Percentiles rank a stretch among this genome's conserved stretches.
phyloP scores from a whole-genome alignment of 2,113 vertebrate species.

The Ammodytes dubius region DNA sequence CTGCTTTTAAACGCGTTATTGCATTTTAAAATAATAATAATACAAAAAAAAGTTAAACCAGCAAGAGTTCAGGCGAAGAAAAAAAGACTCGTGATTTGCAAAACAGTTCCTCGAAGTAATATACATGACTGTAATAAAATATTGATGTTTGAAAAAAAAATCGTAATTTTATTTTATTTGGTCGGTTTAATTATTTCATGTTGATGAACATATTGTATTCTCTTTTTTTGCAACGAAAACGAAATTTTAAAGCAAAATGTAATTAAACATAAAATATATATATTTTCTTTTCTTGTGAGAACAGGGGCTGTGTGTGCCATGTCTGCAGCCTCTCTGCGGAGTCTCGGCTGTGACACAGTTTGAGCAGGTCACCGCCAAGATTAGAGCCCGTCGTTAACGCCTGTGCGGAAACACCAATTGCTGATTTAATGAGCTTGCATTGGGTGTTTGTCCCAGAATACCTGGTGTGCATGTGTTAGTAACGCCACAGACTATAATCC shows the following conservation, averaged over 20 bases:
- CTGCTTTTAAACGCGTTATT: background rate
- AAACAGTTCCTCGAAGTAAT: background rate
- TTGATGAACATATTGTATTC: background rate
- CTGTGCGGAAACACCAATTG: slow-evolving; percentile 74
- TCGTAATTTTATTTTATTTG: background rate
- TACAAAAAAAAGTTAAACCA: background rate
- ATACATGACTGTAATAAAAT: background rate
- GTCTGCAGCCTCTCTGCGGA: slow-evolving; percentile 34
- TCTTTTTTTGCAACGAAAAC: background rate
- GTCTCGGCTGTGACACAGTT: slow-evolving; percentile 64
- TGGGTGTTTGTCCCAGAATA: slow-evolving; percentile 78
- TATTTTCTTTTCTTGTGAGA: too few species aligned
- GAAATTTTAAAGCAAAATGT: background rate
- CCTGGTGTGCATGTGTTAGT: slow-evolving; percentile 74
- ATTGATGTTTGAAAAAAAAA: background rate
- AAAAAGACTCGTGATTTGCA: background rate
- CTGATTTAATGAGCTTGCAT: slow-evolving; percentile 80
- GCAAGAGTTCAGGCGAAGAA: background rate
- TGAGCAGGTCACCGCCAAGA: slow-evolving; percentile 69
- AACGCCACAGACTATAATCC: slow-evolving; percentile 70
- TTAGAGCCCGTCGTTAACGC: slow-evolving; percentile 79
- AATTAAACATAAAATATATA: background rate
- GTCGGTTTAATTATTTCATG: background rate
- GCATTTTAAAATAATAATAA: background rate
- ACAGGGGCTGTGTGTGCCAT: background rate